These are phyloP conservation scores for Vicugna pacos DNA, from an alignment of 2,113 vertebrate genomes.

Conservation along the genomic window DNA sequence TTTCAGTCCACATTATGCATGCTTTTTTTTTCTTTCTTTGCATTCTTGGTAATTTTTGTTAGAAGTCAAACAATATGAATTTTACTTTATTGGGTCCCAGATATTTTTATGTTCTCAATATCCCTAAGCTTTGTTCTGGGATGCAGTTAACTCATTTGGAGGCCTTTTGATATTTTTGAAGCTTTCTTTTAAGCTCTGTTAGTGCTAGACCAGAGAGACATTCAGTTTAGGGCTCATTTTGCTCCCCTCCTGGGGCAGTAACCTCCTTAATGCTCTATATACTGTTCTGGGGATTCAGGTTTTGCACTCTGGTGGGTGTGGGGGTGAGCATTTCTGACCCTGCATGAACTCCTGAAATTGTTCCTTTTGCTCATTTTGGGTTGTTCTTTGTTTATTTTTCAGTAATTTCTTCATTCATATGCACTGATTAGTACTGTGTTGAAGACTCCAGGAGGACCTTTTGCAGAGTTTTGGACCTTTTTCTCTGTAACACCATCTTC, in stretches of 20 bases:
- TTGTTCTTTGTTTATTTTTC: not conserved
- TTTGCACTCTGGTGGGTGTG: not conserved
- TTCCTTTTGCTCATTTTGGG: not conserved
- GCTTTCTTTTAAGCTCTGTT: not conserved
- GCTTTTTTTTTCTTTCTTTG: not conserved
- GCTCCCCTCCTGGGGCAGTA: not conserved
- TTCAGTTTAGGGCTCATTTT: not conserved
- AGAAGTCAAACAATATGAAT: not conserved
- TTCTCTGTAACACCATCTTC: not conserved
- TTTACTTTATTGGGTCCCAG: not conserved
- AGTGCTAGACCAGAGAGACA: not conserved
- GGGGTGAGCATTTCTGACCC: not conserved
- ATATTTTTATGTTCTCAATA: constrained; percentile 38
- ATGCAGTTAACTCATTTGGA: not conserved
- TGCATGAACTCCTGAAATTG: not conserved
- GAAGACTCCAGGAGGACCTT: too few species aligned
- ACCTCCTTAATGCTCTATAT: too few species aligned
- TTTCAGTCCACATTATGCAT: not conserved
- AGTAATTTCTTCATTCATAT: not conserved
- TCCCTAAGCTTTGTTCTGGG: not conserved
- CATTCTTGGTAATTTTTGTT: not conserved
- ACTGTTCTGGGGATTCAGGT: not conserved
- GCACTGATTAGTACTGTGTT: too few species aligned
- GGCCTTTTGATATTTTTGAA: constrained; percentile 8
- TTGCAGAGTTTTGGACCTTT: too few species aligned